phyloP scores from a whole-genome alignment of 2,888 invertebrate genomes.

The Drosophila recens region DNA sequence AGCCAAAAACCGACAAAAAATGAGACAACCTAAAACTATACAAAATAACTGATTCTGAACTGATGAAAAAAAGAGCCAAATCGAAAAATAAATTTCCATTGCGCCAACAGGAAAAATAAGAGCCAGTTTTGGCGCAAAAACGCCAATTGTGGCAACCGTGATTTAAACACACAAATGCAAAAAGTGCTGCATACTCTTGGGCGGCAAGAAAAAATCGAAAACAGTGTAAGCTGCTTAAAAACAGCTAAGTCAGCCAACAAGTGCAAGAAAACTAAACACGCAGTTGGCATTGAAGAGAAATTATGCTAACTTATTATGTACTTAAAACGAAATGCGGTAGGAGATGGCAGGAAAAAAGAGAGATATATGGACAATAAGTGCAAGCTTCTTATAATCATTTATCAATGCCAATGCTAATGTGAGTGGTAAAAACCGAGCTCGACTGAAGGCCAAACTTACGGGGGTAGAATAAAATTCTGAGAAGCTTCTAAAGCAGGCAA shows the following conservation, averaged over 20 bases:
- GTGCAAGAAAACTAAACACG: conserved; percentile 1
- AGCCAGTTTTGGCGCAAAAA: too few species aligned
- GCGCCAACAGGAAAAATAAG: too few species aligned
- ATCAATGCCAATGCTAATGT: conserved; percentile 38
- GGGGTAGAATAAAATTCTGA: background rate
- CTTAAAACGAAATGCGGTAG: background rate
- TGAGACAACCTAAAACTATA: too few species aligned
- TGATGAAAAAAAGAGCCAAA: too few species aligned
- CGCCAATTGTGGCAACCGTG: too few species aligned
- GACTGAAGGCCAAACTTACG: background rate
- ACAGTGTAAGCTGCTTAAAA: conserved; percentile 13
- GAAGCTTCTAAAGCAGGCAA: background rate
- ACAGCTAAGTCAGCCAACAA: conserved; percentile 27
- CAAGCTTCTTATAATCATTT: conserved; percentile 28
- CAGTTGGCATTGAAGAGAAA: conserved; percentile 22
- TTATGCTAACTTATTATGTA: conserved; percentile 15
- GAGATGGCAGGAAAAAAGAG: background rate
- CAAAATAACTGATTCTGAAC: too few species aligned
- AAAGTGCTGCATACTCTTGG: conserved; percentile 41
- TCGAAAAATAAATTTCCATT: too few species aligned
- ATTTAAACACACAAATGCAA: background rate
- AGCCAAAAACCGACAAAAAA: too few species aligned
- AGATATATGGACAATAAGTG: conserved; percentile 12
- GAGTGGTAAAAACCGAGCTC: background rate
- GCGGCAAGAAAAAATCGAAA: conserved; percentile 15